Base-by-base conservation (phyloP, 2,797 vertebrate species). In the Platalea minor region DNA sequence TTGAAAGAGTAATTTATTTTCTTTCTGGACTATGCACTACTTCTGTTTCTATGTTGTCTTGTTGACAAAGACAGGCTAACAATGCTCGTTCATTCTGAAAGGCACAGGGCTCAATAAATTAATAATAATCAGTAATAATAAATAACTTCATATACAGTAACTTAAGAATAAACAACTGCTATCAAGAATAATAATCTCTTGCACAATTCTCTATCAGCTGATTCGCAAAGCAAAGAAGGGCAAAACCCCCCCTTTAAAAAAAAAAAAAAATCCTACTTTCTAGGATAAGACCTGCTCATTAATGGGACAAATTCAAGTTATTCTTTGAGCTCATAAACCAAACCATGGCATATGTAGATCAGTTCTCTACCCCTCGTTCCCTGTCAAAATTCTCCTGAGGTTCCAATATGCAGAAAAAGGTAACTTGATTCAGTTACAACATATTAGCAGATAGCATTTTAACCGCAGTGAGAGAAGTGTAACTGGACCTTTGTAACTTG, bases 231-330 rank as follows among this genome's bases (percentile, higher is more conserved):
- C 31, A 88, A 77, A 84, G 67, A 33, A 57, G 21, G 6, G 24
- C 5, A 76, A 81, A 60, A 21, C 0, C 2, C 2, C 7, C 18
- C 11, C 8, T 48, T 53, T 39, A 7, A 5, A 21, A 29, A 45
- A 29, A 29, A 45, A 29, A n/a, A 12, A 24, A 31, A 63, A 57
- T 31, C 16, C 31, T 68, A 26, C 26, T 85, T 65, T 76, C 64
- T 80, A 84, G 35, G 33, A 11, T 64, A 75, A 89, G 25, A 81
- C 6, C 48, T 37, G n/a, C 8, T 85, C 31, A 64, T 65, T 63
- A 89, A 72, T 9, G 18, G 24, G 26, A 63, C 17, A 70, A 85
- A 74, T 59, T 85, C 39, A 50, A 68, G 26, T 45, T 61, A 51
- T 26, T 60, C 37, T 78, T 78, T 59, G 20, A 68, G 24, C 12